Evolutionary conservation across 1,140 invertebrate species (phyloP), one percentile per base, ranked within the genome.

Genomic region (Chlorops oryzae): DNA sequence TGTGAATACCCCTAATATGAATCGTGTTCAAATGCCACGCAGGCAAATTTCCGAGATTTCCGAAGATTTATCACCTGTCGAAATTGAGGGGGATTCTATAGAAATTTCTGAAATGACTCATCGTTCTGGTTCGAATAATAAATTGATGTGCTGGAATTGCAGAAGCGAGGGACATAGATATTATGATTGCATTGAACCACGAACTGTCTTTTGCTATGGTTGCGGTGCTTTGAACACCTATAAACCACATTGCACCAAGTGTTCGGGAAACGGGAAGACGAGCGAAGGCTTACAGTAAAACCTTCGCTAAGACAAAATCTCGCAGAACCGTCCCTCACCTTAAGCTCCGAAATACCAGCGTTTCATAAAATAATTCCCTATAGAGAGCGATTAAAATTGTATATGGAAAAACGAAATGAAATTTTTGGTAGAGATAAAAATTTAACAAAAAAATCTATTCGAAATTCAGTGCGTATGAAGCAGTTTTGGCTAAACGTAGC

Each of bases 81-180:
- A n/a, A n/a, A n/a, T n/a, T n/a, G n/a, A n/a, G n/a, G n/a, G n/a
- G n/a, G n/a, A n/a, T n/a, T n/a, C n/a, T n/a, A n/a, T n/a, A n/a
- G n/a, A n/a, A n/a, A n/a, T n/a, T n/a, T n/a, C n/a, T n/a, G n/a
- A n/a, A n/a, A n/a, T n/a, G n/a, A n/a, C n/a, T n/a, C n/a, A n/a
- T n/a, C n/a, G n/a, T n/a, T n/a, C n/a, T n/a, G n/a, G n/a, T 45
- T 12, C 13, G 32, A 25, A 45, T 45, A 13, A 45, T 32, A n/a
- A n/a, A n/a, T n/a, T n/a, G n/a, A n/a, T n/a, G n/a, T 53, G 46
- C 32, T 54, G 40, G 52, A 54, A 54, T 23, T 54, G 52, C 15
- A 21, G 47, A 3, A 32, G 44, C 2, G 17, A 37, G 2, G 47
- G 47, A 13, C 52, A 50, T 32, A 46, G 52, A 18, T 50, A 50